phyloP scores from a whole-genome alignment of 2,113 vertebrate species.

The Parotia lawesii region DNA sequence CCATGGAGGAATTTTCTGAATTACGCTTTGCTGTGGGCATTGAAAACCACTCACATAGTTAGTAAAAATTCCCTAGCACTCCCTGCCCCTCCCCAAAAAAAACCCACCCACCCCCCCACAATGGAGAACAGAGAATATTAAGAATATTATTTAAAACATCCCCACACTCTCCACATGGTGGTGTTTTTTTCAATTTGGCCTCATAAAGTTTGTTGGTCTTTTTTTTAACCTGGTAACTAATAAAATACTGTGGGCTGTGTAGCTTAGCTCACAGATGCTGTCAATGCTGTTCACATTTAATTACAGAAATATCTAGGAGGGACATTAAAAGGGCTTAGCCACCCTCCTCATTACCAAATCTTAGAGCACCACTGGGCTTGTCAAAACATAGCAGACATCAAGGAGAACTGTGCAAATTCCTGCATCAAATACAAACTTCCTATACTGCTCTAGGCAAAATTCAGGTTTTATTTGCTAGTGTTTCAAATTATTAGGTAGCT shows the following conservation, averaged over 20 bases:
- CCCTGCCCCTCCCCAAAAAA: not conserved
- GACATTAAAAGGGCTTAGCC: not conserved
- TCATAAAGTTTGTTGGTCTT: not conserved
- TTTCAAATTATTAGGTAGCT: not conserved
- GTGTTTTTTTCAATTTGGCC: not conserved
- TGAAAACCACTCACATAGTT: not conserved
- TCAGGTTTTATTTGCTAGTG: not conserved
- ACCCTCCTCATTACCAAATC: not conserved
- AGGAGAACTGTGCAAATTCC: not conserved
- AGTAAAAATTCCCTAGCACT: not conserved
- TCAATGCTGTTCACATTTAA: not conserved
- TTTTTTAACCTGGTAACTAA: not conserved
- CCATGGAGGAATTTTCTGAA: not conserved
- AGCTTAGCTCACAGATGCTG: not conserved
- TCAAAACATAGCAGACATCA: not conserved
- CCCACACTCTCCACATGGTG: not conserved
- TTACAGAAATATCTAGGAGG: not conserved
- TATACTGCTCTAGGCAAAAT: not conserved
- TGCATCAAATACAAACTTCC: not conserved
- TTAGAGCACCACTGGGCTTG: not conserved
- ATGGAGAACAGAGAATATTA: not conserved
- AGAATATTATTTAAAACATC: not conserved
- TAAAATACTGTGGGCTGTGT: not conserved
- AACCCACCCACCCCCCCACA: rapidly evolving
- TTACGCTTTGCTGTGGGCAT: not conserved